phyloP scores from a whole-genome alignment of 2,113 vertebrate genomes.

The Orycteropus afer region DNA sequence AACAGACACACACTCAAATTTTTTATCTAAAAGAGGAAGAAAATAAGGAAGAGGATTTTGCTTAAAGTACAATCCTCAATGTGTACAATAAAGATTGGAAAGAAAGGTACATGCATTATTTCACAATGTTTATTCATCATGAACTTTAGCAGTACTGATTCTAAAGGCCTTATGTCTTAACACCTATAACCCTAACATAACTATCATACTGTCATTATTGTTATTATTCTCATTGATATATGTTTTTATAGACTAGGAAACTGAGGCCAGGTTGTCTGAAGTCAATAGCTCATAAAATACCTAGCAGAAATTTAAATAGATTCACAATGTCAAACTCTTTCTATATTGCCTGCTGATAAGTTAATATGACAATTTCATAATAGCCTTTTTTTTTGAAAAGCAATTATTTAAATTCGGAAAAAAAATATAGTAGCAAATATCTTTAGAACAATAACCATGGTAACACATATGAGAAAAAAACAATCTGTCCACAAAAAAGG shows the following conservation, averaged over 20 bases:
- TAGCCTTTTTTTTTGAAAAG: neutral
- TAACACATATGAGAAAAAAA: neutral
- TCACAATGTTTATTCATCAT: neutral
- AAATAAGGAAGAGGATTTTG: neutral
- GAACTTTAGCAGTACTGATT: neutral
- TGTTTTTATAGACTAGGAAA: neutral
- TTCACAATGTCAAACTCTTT: neutral
- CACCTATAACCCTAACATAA: neutral
- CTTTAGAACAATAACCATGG: neutral
- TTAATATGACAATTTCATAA: neutral
- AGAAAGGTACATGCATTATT: neutral
- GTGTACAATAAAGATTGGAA: too few relatives aligned
- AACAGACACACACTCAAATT: neutral
- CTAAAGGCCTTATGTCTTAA: neutral
- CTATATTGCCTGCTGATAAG: neutral
- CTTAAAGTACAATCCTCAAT: neutral
- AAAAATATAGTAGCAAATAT: neutral
- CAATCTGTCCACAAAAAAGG: neutral
- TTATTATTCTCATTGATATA: neutral
- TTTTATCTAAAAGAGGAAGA: neutral
- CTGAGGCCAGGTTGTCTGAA: neutral
- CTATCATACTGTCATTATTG: neutral
- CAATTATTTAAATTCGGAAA: neutral
- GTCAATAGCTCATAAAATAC: neutral
- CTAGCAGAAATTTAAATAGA: neutral